phyloP scores from a whole-genome alignment of 2,888 invertebrate genomes.

The Folsomia candida region DNA sequence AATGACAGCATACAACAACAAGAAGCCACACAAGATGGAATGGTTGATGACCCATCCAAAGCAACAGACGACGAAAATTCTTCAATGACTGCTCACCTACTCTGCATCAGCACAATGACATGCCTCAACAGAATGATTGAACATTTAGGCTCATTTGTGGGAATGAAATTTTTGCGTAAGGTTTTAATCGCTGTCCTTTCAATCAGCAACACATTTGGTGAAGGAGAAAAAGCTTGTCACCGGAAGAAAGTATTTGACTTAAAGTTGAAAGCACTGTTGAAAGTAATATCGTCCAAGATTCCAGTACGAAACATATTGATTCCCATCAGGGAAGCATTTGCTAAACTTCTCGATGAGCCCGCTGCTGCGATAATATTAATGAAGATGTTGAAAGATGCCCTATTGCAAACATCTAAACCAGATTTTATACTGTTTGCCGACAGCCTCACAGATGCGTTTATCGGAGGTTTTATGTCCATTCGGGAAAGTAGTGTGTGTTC shows the following conservation, averaged over 20 bases:
- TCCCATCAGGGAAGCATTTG: conserved; percentile 42
- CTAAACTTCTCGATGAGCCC: conserved; percentile 21
- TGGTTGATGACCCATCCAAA: background rate
- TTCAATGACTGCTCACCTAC: conserved; percentile 35
- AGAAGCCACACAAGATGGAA: conserved; percentile 6
- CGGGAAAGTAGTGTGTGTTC: conserved; percentile 25
- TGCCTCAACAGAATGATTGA: conserved; percentile 47
- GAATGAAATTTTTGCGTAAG: conserved; percentile 45
- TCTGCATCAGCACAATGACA: conserved; percentile 46
- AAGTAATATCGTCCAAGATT: conserved; percentile 44
- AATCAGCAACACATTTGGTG: conserved; percentile 35
- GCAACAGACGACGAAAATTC: conserved; percentile 28
- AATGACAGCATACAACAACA: conserved; percentile 3
- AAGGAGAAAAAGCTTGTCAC: conserved; percentile 34
- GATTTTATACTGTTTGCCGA: conserved; percentile 67
- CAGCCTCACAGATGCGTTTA: conserved; percentile 71
- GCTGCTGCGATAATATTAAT: conserved; percentile 68
- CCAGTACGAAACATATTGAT: conserved; percentile 44
- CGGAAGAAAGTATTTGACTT: conserved; percentile 46
- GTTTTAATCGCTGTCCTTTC: conserved; percentile 35
- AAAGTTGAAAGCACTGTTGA: conserved; percentile 41
- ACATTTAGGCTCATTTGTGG: conserved; percentile 46
- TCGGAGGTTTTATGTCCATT: conserved; percentile 58
- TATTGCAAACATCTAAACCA: conserved; percentile 63
- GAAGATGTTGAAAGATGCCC: conserved; percentile 71